These are phyloP conservation scores for Heliothis subflexa DNA, from an alignment of 1,140 invertebrate species.

Conservation along the genomic window DNA sequence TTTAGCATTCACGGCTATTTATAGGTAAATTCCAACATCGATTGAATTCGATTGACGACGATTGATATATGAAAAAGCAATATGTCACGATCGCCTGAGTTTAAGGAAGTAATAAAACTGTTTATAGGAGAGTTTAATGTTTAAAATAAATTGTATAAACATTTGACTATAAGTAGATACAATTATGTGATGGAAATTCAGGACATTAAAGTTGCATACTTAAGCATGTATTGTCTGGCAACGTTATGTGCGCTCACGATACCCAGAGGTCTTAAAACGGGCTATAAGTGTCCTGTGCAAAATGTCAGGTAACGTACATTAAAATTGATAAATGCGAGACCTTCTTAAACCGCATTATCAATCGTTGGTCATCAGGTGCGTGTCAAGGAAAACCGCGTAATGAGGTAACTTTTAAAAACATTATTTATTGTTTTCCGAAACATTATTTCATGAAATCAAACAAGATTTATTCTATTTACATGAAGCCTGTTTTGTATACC, in stretches of 20 bases:
- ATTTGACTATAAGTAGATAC: too few relatives aligned
- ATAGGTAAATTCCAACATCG: constrained; percentile 8
- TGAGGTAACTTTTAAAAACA: constrained; percentile 24
- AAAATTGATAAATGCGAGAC: constrained; percentile 28
- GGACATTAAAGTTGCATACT: constrained; percentile 13
- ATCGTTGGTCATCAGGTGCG: constrained; percentile 25
- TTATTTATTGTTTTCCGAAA: constrained; percentile 1
- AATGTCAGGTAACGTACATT: constrained; percentile 35
- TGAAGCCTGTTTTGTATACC: too few relatives aligned
- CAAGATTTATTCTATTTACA: too few relatives aligned
- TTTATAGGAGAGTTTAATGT: too few relatives aligned
- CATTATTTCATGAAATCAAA: background rate
- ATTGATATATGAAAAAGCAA: background rate
- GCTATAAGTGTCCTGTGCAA: background rate
- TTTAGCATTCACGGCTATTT: constrained; percentile 19
- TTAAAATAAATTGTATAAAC: too few relatives aligned
- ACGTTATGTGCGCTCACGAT: constrained; percentile 14
- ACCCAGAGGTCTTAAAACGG: constrained; percentile 20
- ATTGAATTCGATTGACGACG: background rate
- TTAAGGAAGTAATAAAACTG: too few relatives aligned
- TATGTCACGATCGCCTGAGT: too few relatives aligned
- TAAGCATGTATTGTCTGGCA: background rate
- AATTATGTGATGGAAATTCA: background rate
- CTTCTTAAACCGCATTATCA: constrained; percentile 32
- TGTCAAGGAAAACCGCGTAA: constrained; percentile 40